Percentiles rank a stretch among this genome's conserved stretches.
Evolutionary conservation across 2,888 invertebrate genomes (phyloP).

Genomic region (Lutraria lutraria): DNA sequence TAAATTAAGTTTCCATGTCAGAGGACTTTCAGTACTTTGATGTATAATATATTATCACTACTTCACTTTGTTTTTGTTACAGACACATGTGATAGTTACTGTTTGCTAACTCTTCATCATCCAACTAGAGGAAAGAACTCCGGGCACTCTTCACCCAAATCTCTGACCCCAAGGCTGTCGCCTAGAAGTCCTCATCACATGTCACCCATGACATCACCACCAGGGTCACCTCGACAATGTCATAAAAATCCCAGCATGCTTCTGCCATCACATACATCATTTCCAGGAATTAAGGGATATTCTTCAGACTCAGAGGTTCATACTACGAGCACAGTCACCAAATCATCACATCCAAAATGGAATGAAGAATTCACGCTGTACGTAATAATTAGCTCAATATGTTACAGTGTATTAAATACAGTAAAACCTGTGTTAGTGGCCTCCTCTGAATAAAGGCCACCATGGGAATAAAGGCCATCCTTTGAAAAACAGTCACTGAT

Average conservation of each 20-base stretch:
- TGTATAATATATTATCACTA: too few relatives aligned
- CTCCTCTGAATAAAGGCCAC: too few relatives aligned
- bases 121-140: slow-evolving; percentile 58
- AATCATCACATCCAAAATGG: slow-evolving; percentile 79
- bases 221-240: slow-evolving; percentile 23
- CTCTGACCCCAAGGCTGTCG: slow-evolving; percentile 60
- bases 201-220: slow-evolving; percentile 53
- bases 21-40: too few relatives aligned
- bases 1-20: too few relatives aligned
- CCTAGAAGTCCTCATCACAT: slow-evolving; percentile 67
- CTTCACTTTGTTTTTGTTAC: slow-evolving; percentile 1
- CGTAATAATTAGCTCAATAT: background rate
- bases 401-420: too few relatives aligned
- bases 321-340: slow-evolving; percentile 74
- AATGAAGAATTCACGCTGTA: slow-evolving; percentile 83
- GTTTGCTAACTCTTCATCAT: slow-evolving; percentile 75
- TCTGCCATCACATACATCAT: background rate
- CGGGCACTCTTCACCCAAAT: slow-evolving; percentile 39
- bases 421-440: too few relatives aligned
- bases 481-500: too few relatives aligned
- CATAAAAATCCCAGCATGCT: slow-evolving; percentile 1
- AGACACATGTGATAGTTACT: slow-evolving; percentile 74
- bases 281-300: background rate
- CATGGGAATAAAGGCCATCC: too few relatives aligned
- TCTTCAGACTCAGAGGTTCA: slow-evolving; percentile 56